Conservation (phyloP, 92 coral and sea anemone species). For the Montipora capitata region DNA sequence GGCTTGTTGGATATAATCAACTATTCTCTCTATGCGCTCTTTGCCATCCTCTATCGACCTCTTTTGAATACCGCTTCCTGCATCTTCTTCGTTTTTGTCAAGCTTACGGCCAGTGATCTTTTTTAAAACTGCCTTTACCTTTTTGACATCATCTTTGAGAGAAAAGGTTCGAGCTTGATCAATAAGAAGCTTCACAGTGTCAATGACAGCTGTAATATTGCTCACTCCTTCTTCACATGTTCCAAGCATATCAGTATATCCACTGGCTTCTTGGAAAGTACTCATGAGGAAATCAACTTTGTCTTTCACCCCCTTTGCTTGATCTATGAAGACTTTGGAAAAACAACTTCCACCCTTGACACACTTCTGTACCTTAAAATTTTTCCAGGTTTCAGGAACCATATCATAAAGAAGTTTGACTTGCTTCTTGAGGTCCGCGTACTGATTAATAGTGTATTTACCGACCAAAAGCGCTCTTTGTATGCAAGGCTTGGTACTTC, state of each 20-base stretch:
- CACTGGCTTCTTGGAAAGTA: slow-evolving; percentile 79
- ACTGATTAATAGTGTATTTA: slow-evolving; percentile 75
- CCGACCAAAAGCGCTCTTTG: slow-evolving; percentile 79
- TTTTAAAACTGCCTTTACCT: slow-evolving; percentile 82
- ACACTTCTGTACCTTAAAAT: slow-evolving; percentile 88
- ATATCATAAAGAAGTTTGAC: slow-evolving; percentile 76
- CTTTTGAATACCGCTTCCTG: slow-evolving; percentile 31
- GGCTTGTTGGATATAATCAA: slow-evolving; percentile 77
- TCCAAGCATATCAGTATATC: slow-evolving; percentile 82
- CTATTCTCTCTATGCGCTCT: slow-evolving; percentile 67
- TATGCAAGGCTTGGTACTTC: slow-evolving; percentile 86
- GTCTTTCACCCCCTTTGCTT: slow-evolving; percentile 85
- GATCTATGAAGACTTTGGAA: slow-evolving; percentile 89
- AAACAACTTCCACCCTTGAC: slow-evolving; percentile 89
- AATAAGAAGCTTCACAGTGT: slow-evolving; percentile 82
- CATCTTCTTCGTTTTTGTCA: slow-evolving; percentile 36
- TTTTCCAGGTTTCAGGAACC: slow-evolving; percentile 92
- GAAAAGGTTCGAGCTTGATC: slow-evolving; percentile 86
- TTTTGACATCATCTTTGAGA: slow-evolving; percentile 89
- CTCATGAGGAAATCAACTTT: slow-evolving; percentile 71
- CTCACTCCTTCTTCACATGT: slow-evolving; percentile 85
- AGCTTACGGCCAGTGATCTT: slow-evolving; percentile 84
- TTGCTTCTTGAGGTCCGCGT: slow-evolving; percentile 83
- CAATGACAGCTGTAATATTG: slow-evolving; percentile 78
- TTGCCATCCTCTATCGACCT: slow-evolving; percentile 57